Evolutionary conservation across 2,113 vertebrate genomes (phyloP).

Genomic region (Pterophyllum scalare): DNA sequence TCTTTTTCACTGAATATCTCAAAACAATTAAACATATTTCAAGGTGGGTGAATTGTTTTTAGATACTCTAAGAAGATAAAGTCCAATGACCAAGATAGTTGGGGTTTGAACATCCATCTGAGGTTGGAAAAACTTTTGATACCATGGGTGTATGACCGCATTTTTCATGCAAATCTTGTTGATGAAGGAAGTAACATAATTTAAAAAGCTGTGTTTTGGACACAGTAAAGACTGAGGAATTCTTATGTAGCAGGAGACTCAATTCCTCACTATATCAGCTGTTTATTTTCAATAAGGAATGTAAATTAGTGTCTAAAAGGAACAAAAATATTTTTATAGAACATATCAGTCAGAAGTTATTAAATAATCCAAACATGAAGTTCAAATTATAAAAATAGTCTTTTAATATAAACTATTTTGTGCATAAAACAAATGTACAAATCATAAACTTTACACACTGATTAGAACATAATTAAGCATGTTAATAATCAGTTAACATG

Average conservation of each 20-base stretch:
- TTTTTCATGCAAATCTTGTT: background rate
- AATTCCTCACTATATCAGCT: background rate
- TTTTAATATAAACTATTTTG: slow-evolving; percentile 71
- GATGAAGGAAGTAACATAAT: background rate
- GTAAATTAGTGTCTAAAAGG: background rate
- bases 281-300: background rate
- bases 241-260: background rate
- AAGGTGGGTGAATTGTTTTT: too few species aligned
- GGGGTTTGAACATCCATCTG: background rate
- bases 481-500: slow-evolving; percentile 66
- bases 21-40: background rate
- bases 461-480: slow-evolving; percentile 54
- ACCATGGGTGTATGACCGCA: background rate
- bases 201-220: background rate
- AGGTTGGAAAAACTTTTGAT: background rate
- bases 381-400: slow-evolving; percentile 68
- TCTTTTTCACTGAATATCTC: too few species aligned
- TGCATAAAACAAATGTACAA: slow-evolving; percentile 67
- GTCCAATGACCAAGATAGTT: background rate
- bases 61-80: background rate
- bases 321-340: background rate
- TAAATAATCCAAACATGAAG: slow-evolving; percentile 5
- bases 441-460: slow-evolving; percentile 50
- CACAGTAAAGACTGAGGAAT: background rate
- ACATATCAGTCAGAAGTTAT: background rate